A percentile compares a stretch with the other conserved stretches of the same genome.
phyloP scores from a whole-genome alignment of 2,888 invertebrate genomes.

The Pristionchus arcanus region DNA sequence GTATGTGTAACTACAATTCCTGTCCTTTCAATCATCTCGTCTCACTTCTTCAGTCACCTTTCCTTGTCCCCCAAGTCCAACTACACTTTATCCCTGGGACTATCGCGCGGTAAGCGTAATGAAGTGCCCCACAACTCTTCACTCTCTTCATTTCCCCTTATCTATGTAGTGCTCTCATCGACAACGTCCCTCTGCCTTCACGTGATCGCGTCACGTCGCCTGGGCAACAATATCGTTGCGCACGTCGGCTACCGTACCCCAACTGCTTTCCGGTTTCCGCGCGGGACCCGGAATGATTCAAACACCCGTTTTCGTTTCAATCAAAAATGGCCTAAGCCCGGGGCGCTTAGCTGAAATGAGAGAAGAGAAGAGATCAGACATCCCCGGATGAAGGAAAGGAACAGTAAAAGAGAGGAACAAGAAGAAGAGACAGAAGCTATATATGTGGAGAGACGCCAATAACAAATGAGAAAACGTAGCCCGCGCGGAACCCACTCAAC shows the following conservation, averaged over 20 bases:
- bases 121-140: not conserved
- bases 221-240: not conserved
- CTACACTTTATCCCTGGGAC: not conserved
- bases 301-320: not conserved
- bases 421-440: not conserved
- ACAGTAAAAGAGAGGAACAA: not conserved
- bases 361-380: not conserved
- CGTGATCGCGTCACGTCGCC: constrained; percentile 38
- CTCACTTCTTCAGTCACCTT: not conserved
- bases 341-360: not conserved
- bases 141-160: not conserved
- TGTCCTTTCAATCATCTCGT: not conserved
- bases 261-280: not conserved
- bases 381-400: not conserved
- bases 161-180: not conserved
- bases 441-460: not conserved
- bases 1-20: not conserved
- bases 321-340: not conserved
- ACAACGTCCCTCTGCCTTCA: not conserved
- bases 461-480: not conserved
- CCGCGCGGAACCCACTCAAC: not conserved
- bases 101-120: constrained; percentile 9
- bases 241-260: constrained; percentile 15
- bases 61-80: not conserved
- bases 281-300: not conserved